Conservation (phyloP, 2,888 invertebrate genomes). For the Entomobrya multifasciata region DNA sequence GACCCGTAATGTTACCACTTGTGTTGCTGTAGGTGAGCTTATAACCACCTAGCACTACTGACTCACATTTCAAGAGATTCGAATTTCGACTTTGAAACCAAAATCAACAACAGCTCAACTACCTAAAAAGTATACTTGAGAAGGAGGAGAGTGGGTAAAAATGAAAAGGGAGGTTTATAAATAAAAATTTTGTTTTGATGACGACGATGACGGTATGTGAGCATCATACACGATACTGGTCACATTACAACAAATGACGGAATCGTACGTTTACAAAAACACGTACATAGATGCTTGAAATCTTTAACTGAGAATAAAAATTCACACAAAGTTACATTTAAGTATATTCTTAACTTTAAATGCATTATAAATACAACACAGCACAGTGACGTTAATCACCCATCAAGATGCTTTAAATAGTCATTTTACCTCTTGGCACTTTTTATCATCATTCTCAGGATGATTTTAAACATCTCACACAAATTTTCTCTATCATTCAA, state of each 20-base stretch:
- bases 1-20: constrained; percentile 50
- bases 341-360: no score
- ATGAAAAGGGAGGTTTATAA: constrained; percentile 20
- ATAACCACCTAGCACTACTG: background rate
- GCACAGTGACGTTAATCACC: constrained; percentile 51
- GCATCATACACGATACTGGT: no score
- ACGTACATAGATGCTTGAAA: no score
- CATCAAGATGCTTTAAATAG: constrained; percentile 68
- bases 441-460: constrained; percentile 30
- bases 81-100: constrained; percentile 5
- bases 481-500: background rate
- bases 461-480: constrained; percentile 4
- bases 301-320: no score
- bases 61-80: constrained; percentile 18
- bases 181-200: constrained; percentile 23
- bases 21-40: background rate
- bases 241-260: no score
- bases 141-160: background rate
- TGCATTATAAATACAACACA: background rate
- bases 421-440: constrained; percentile 60
- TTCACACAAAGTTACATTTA: no score
- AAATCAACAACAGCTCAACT: background rate
- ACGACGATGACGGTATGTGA: background rate
- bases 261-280: no score
- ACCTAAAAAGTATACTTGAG: background rate